Percentiles rank a stretch among this genome's conserved stretches.
Conservation (phyloP, 2,113 vertebrate genomes). For the Acanthochromis polyacanthus region DNA sequence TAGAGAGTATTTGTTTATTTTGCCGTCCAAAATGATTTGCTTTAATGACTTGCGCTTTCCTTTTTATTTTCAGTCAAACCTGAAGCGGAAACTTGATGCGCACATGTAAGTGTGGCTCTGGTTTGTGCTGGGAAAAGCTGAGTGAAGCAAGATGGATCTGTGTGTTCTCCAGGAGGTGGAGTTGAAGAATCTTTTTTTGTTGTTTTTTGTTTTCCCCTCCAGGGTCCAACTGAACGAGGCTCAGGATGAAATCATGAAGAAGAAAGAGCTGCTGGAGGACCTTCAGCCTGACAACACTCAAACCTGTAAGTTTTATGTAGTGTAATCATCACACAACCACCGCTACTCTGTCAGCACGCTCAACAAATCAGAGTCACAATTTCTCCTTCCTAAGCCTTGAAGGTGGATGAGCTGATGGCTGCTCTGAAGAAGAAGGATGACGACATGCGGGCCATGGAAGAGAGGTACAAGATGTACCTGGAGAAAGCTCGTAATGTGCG, state of each 20-base stretch:
- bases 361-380: not conserved
- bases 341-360: not conserved
- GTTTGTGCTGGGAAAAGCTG: not conserved
- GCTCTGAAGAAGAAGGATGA: constrained; percentile 98
- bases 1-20: not conserved
- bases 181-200: constrained; percentile 16
- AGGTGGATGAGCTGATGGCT: constrained; percentile 92
- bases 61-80: constrained; percentile 88
- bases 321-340: not conserved
- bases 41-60: not conserved
- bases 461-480: constrained; percentile 98
- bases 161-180: constrained; percentile 4
- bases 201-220: constrained; percentile 24
- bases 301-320: constrained; percentile 69
- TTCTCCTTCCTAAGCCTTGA: constrained; percentile 84
- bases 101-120: constrained; percentile 91
- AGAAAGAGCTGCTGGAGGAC: constrained; percentile 95
- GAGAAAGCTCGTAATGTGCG: constrained; percentile 98
- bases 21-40: not conserved
- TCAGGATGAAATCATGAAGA: constrained; percentile 97
- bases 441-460: constrained; percentile 98
- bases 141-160: not conserved
- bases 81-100: constrained; percentile 95
- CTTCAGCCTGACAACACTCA: constrained; percentile 93
- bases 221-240: constrained; percentile 97